Percentiles rank a stretch among this genome's conserved stretches.
phyloP scores from a whole-genome alignment of 2,797 vertebrate species.

The Uromys caudimaculatus region DNA sequence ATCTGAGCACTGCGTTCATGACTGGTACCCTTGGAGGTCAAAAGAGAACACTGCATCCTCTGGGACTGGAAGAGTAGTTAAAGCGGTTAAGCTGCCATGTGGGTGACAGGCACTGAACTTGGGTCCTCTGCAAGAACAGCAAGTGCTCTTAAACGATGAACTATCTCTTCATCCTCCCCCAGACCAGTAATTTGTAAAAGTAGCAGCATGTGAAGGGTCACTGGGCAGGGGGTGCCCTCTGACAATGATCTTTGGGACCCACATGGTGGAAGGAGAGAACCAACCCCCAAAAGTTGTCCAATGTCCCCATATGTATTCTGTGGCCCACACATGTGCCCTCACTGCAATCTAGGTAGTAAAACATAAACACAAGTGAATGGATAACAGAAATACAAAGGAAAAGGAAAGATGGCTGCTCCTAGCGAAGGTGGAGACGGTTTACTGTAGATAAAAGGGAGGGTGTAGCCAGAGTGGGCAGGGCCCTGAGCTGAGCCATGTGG shows the following conservation, averaged over 20 bases:
- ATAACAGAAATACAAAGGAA: neutral
- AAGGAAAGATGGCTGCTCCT: neutral
- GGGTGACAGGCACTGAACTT: neutral
- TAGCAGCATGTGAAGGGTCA: neutral
- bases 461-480: neutral
- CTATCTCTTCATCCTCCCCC: neutral
- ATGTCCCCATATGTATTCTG: neutral
- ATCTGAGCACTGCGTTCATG: neutral
- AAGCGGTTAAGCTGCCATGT: neutral
- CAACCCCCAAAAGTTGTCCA: neutral
- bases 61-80: no score
- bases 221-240: neutral
- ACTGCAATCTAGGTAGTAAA: neutral
- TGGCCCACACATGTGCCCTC: neutral
- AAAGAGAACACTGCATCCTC: neutral
- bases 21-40: neutral
- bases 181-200: neutral
- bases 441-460: neutral
- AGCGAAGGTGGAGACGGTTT: neutral
- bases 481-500: neutral
- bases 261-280: neutral
- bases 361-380: neutral
- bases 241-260: neutral
- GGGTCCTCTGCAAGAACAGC: neutral
- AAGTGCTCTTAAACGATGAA: neutral